Percentiles rank a stretch among this genome's conserved stretches.
These are phyloP conservation scores for Loxodonta africana DNA, from an alignment of 2,113 vertebrate species.

Conservation along the genomic window DNA sequence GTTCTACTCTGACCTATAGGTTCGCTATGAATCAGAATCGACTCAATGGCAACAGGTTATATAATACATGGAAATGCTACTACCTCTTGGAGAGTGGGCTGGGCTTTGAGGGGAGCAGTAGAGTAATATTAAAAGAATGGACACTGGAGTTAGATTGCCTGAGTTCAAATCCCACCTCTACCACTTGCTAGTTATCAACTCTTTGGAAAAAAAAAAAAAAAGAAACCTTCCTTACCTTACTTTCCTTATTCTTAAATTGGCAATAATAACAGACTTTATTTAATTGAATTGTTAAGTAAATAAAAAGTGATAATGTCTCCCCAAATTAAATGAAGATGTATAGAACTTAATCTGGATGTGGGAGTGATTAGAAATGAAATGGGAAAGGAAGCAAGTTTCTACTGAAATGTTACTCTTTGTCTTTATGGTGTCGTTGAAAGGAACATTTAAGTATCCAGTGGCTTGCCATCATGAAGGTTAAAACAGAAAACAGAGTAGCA, in stretches of 20 bases:
- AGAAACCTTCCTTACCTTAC: background rate
- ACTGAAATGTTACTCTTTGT: background rate
- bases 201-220: background rate
- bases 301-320: background rate
- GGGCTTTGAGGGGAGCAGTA: background rate
- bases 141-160: no score
- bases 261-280: background rate
- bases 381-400: background rate
- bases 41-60: background rate
- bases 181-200: background rate
- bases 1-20: no score
- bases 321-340: background rate
- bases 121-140: no score
- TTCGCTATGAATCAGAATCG: no score
- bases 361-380: background rate
- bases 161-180: no score
- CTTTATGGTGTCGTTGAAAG: background rate
- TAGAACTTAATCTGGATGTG: background rate
- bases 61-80: background rate
- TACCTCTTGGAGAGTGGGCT: background rate
- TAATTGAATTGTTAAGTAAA: slow-evolving; percentile 19
- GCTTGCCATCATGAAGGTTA: background rate
- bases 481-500: slow-evolving; percentile 7
- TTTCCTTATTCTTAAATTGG: background rate
- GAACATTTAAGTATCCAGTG: background rate